A percentile compares a stretch with the other conserved stretches of the same genome.
phyloP scores from a whole-genome alignment of 2,113 vertebrate species.

The Oenanthe oenanthe region DNA sequence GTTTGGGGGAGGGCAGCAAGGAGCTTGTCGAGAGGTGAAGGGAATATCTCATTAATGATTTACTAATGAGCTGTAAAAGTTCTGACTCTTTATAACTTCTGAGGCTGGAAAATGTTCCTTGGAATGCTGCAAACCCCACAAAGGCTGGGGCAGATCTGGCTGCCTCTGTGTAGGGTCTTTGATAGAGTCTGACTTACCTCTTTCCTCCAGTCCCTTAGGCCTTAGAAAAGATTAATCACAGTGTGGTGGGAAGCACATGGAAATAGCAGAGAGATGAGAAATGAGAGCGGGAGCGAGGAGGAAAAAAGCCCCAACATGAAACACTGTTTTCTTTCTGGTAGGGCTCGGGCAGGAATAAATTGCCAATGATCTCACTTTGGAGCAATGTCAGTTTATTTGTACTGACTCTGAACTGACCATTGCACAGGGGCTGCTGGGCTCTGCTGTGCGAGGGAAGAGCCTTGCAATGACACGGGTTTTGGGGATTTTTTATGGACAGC shows the following conservation, averaged over 20 bases:
- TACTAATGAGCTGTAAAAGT: constrained; percentile 58
- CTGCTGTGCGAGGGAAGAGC: constrained; percentile 51
- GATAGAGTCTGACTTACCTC: constrained; percentile 68
- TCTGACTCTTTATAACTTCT: constrained; percentile 46
- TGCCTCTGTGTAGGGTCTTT: constrained; percentile 74
- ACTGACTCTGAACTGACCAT: constrained; percentile 75
- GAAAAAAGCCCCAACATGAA: constrained; percentile 73
- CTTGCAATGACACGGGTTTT: background rate
- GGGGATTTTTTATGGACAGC: background rate
- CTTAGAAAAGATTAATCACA: constrained; percentile 75
- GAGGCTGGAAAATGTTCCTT: constrained; percentile 63
- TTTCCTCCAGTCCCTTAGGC: constrained; percentile 68
- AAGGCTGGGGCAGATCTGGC: constrained; percentile 63
- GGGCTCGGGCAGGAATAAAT: constrained; percentile 72
- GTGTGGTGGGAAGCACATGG: constrained; percentile 75
- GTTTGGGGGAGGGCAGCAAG: constrained; percentile 11
- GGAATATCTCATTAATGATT: constrained; percentile 66
- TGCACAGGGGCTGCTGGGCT: constrained; percentile 52
- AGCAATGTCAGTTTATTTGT: constrained; percentile 76
- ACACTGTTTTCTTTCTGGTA: constrained; percentile 80
- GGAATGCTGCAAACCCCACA: constrained; percentile 52
- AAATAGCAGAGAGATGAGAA: constrained; percentile 74
- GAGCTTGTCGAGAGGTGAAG: constrained; percentile 46
- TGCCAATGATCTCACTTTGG: constrained; percentile 79
- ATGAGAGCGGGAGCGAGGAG: constrained; percentile 63